Evolutionary conservation across 2,797 vertebrate genomes (phyloP), one percentile per base, ranked within the genome.

Genomic region (Sebastes hubbsi): DNA sequence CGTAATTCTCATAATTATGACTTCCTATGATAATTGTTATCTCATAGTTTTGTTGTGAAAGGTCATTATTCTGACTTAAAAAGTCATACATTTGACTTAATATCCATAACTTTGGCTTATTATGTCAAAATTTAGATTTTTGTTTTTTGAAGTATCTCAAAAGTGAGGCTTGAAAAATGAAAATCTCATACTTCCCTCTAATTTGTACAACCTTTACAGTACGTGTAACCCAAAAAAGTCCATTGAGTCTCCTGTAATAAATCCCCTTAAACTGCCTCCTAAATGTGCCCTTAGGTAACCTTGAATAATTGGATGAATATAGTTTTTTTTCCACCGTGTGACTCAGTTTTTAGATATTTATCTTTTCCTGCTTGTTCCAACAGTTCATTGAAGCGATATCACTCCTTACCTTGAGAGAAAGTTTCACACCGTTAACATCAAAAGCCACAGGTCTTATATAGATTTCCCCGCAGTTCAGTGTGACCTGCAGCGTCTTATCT

Each of bases 401-500:
- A 52, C 6, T 8, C 22, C 14, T 34, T 22, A 29, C 13, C 36
- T 46, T 55, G 36, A 75, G 65, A 29, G n/a, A 42, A 67, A 13
- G 25, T 61, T 71, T 59, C 5, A 22, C 22, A 27, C 72, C 6
- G 6, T 56, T 25, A 27, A 27, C 84, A 77, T 80, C 38, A 52
- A 59, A 58, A 60, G 68, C 55, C 63, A 3, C 60, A 14, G 16
- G 72, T 76, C 25, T 61, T 10, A 27, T 22, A 14, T 0, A 68
- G 77, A 78, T 65, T 55, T 46, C 63, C 55, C 77, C 38, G 12
- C 29, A 49, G 85, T 72, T 85, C 67, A 4, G 5, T 20, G 16
- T 24, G 71, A 78, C 75, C 62, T 4, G 52, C 46, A 49, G 18
- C 18, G 58, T 65, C 70, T 84, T 59, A 59, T 71, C 76, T 80